phyloP scores from a whole-genome alignment of 2,113 vertebrate genomes.

The Megaceryle torquata region DNA sequence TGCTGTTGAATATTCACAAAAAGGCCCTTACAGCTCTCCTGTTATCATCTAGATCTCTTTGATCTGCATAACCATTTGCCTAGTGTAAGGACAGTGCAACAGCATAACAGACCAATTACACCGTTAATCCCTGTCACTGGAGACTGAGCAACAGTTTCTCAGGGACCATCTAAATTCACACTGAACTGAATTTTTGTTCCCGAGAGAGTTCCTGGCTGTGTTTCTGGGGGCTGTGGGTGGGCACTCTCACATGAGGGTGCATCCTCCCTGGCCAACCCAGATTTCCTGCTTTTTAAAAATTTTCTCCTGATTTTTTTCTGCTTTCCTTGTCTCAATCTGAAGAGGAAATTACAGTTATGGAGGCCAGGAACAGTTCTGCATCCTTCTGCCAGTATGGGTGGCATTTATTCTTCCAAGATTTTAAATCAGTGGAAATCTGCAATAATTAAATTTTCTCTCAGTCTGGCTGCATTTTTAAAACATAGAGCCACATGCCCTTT shows the following conservation, averaged over 20 bases:
- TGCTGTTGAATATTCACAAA: not conserved
- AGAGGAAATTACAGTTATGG: not conserved
- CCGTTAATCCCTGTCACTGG: not conserved
- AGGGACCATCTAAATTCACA: not conserved
- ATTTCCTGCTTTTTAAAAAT: not conserved
- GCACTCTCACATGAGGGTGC: fast-evolving
- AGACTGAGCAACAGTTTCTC: not conserved
- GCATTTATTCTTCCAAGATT: not conserved
- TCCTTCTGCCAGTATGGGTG: not conserved
- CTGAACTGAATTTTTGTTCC: not conserved
- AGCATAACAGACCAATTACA: not conserved
- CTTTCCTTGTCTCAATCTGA: not conserved
- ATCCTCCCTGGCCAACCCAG: not conserved
- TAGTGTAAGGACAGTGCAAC: fast-evolving
- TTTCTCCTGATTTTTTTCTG: not conserved
- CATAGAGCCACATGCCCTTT: not conserved
- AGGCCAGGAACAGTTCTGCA: not conserved
- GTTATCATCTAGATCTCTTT: not conserved
- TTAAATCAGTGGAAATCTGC: not conserved
- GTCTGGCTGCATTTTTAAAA: not conserved
- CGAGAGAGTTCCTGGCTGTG: fast-evolving
- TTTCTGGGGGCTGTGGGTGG: fast-evolving
- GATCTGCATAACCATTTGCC: not conserved
- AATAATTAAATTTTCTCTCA: not conserved
- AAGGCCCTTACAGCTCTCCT: not conserved